Evolutionary conservation across 2,888 invertebrate species (phyloP).

Genomic region (Cosmia pyralina): DNA sequence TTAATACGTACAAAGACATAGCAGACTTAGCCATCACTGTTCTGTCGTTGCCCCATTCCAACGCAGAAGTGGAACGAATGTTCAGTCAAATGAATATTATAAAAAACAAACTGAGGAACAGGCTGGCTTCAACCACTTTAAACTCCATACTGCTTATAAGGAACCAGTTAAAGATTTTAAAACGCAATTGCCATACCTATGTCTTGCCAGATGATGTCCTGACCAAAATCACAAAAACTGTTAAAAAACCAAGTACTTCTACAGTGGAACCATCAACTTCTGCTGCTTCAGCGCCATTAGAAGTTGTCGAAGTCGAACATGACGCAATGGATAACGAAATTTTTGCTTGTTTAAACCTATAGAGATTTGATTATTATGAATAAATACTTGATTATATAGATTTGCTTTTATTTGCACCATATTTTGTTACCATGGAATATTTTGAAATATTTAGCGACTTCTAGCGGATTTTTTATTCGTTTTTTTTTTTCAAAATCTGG

Average conservation of each 20-base stretch:
- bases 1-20: slow-evolving; percentile 46
- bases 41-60: slow-evolving; percentile 58
- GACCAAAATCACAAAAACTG: slow-evolving; percentile 36
- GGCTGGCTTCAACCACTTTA: slow-evolving; percentile 20
- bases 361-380: slow-evolving; percentile 20
- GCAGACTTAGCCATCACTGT: slow-evolving; percentile 26
- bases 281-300: slow-evolving; percentile 35
- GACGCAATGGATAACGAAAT: slow-evolving; percentile 26
- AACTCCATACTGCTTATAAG: slow-evolving; percentile 44
- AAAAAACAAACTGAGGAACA: slow-evolving; percentile 20
- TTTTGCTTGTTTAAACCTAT: slow-evolving; percentile 18
- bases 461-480: slow-evolving; percentile 10
- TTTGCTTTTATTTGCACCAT: slow-evolving; percentile 23
- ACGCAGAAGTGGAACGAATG: slow-evolving; percentile 59
- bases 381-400: slow-evolving; percentile 22
- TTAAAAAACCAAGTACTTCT: slow-evolving; percentile 38
- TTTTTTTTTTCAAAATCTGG: slow-evolving; percentile 16
- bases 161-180: slow-evolving; percentile 36
- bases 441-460: slow-evolving; percentile 21
- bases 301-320: slow-evolving; percentile 36
- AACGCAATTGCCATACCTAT: slow-evolving; percentile 43
- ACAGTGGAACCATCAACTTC: slow-evolving; percentile 28
- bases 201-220: slow-evolving; percentile 49
- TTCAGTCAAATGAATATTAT: slow-evolving; percentile 61
- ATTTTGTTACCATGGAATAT: slow-evolving; percentile 1